Conservation (phyloP, 53 echinoderm and acorn worm species). For the Stichopus horrens region DNA sequence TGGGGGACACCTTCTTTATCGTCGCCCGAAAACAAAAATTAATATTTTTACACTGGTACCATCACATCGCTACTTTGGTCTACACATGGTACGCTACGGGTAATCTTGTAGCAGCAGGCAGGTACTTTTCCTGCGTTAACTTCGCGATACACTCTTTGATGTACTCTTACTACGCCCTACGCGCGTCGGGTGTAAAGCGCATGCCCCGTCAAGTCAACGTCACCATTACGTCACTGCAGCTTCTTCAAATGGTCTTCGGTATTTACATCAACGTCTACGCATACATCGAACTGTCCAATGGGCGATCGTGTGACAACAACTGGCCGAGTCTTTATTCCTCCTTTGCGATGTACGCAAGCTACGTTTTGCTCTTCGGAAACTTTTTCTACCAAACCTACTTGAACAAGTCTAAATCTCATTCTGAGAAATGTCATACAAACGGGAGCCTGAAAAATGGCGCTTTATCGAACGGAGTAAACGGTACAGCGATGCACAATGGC, state of each 20-base stretch:
- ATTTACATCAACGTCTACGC: conserved; percentile 67
- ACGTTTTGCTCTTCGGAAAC: conserved; percentile 79
- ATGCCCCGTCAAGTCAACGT: conserved; percentile 73
- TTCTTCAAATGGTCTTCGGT: conserved; percentile 85
- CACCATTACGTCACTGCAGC: conserved; percentile 73
- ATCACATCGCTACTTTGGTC: conserved; percentile 78
- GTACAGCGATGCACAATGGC: neutral
- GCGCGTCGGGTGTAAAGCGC: conserved; percentile 71
- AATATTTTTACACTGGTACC: conserved; percentile 94
- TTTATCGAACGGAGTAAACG: too few relatives aligned
- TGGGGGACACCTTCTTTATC: conserved; percentile 89
- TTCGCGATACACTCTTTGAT: conserved; percentile 81
- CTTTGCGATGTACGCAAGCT: conserved; percentile 78
- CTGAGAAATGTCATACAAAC: neutral
- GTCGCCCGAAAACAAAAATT: conserved; percentile 90
- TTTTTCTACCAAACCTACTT: conserved; percentile 80
- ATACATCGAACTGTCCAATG: conserved; percentile 45
- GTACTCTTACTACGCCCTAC: conserved; percentile 88
- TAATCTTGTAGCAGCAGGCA: conserved; percentile 55
- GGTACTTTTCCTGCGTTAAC: conserved; percentile 78
- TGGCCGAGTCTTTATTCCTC: conserved; percentile 49
- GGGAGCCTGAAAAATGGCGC: neutral
- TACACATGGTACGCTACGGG: conserved; percentile 74
- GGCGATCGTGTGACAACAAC: conserved; percentile 58
- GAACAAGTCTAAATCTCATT: neutral